These are phyloP conservation scores for Pygmarrhopalites habei DNA, from an alignment of 1,140 invertebrate genomes.

Conservation along the genomic window DNA sequence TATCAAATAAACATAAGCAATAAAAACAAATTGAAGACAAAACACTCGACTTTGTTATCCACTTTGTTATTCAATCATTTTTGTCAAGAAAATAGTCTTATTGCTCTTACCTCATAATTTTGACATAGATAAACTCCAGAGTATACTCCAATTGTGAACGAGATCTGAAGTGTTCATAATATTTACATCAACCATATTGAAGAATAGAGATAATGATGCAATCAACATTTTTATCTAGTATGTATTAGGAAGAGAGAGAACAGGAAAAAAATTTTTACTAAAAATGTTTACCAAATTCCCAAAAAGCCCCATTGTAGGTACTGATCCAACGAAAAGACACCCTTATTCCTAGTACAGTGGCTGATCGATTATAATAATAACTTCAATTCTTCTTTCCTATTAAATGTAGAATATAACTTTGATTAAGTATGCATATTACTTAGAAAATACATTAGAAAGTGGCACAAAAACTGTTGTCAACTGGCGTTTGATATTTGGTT, in stretches of 20 bases:
- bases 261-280: not conserved
- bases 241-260: too few relatives aligned
- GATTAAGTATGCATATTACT: too few relatives aligned
- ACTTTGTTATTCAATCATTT: not conserved
- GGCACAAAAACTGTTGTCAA: too few relatives aligned
- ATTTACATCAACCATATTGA: not conserved
- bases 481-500: too few relatives aligned
- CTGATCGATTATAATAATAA: too few relatives aligned
- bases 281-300: constrained; percentile 14
- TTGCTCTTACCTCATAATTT: constrained; percentile 31
- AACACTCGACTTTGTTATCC: not conserved
- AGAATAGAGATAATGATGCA: not conserved
- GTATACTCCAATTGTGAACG: constrained; percentile 32
- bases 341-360: too few relatives aligned
- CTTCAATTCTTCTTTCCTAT: too few relatives aligned
- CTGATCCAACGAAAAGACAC: too few relatives aligned
- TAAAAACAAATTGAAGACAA: not conserved
- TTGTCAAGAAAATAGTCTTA: not conserved
- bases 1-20: constrained; percentile 10
- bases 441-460: too few relatives aligned
- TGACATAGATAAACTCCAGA: constrained; percentile 33
- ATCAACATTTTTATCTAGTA: not conserved
- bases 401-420: too few relatives aligned
- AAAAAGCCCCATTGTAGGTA: constrained; percentile 23
- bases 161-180: constrained; percentile 20